These are phyloP conservation scores for Pterocles orientalis DNA, from an alignment of 2,113 vertebrate genomes.

Conservation along the genomic window DNA sequence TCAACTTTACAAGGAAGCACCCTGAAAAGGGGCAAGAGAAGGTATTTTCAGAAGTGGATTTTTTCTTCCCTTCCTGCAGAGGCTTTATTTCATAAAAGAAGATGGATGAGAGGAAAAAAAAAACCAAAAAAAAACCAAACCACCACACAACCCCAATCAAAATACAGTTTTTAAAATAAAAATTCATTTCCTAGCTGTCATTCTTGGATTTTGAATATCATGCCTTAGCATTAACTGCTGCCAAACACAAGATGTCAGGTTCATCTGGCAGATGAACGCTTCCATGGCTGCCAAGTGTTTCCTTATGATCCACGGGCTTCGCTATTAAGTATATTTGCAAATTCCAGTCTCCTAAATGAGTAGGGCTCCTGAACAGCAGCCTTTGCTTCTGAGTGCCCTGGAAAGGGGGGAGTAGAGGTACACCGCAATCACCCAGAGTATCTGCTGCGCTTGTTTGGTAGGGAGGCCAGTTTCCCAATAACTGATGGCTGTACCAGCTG, in stretches of 20 bases:
- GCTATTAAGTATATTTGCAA: constrained; percentile 5
- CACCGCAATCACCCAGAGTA: neutral
- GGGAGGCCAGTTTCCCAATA: neutral
- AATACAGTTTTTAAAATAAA: neutral
- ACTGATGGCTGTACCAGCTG: neutral
- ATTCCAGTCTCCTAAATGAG: constrained; percentile 39
- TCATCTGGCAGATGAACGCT: constrained; percentile 34
- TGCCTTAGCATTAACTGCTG: neutral
- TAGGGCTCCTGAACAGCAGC: neutral
- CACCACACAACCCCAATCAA: neutral
- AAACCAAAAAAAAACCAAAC: neutral
- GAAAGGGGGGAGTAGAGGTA: neutral
- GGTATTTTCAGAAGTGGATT: neutral
- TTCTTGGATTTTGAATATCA: neutral
- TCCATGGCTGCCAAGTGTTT: neutral
- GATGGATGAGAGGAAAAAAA: neutral
- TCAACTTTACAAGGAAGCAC: neutral
- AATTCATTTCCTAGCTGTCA: neutral
- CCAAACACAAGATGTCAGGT: constrained; percentile 30
- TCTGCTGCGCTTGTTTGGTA: neutral
- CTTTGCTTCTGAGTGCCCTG: neutral
- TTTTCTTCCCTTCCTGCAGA: neutral
- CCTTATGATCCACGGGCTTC: constrained; percentile 21
- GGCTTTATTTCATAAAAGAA: neutral
- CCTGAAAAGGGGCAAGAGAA: neutral